Conservation (phyloP, 2,888 invertebrate genomes). For the Dasypogon diadema region DNA sequence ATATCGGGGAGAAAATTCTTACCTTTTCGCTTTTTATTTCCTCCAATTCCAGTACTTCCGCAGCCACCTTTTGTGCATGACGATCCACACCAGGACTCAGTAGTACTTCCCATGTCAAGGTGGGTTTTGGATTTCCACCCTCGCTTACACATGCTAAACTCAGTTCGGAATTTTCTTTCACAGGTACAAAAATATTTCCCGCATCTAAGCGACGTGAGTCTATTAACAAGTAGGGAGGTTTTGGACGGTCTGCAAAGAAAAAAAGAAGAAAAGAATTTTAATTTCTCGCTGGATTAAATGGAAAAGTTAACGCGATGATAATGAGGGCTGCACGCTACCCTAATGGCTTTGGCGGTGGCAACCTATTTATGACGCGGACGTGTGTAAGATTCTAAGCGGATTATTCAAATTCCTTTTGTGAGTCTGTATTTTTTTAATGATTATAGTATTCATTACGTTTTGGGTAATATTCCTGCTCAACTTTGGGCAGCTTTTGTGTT, state of each 20-base stretch:
- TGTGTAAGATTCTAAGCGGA: background rate
- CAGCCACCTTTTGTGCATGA: constrained; percentile 70
- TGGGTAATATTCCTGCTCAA: too few relatives aligned
- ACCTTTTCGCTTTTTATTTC: constrained; percentile 68
- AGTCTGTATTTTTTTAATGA: too few relatives aligned
- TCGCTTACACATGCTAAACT: constrained; percentile 89
- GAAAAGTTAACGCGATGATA: constrained; percentile 26
- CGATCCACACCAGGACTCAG: constrained; percentile 73
- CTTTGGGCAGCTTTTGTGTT: too few relatives aligned
- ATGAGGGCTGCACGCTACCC: constrained; percentile 23
- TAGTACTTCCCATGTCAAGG: constrained; percentile 69
- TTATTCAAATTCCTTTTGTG: constrained; percentile 19
- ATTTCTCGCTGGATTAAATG: constrained; percentile 32
- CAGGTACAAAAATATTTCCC: constrained; percentile 88
- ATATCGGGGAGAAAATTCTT: constrained; percentile 49
- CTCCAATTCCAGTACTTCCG: constrained; percentile 69
- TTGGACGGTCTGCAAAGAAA: constrained; percentile 78
- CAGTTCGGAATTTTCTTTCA: constrained; percentile 85
- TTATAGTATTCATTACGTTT: too few relatives aligned
- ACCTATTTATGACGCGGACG: background rate
- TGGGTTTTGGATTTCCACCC: constrained; percentile 80
- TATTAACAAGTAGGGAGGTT: constrained; percentile 86
- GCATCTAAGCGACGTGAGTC: constrained; percentile 87
- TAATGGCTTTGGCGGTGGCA: background rate
- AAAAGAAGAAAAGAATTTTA: constrained; percentile 44